Conservation (phyloP, 2,888 invertebrate species). For the Hanleya hanleyi region DNA sequence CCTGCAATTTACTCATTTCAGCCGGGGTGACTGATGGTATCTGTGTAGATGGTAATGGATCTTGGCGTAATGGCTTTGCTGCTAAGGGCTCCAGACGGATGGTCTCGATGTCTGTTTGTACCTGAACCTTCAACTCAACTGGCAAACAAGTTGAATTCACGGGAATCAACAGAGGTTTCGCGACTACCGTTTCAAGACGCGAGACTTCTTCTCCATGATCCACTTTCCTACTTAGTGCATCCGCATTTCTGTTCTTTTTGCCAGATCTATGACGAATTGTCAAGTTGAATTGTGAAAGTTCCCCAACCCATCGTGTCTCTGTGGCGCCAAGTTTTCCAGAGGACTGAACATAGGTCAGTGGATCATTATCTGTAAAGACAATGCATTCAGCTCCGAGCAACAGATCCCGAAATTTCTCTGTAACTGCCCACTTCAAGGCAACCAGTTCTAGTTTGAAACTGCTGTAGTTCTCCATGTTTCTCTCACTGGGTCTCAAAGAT, state of each 20-base stretch:
- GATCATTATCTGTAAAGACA: constrained; percentile 16
- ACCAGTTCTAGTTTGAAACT: constrained; percentile 13
- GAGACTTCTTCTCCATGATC: neutral
- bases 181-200: neutral
- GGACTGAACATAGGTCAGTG: neutral
- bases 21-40: neutral
- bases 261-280: neutral
- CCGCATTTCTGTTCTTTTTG: neutral
- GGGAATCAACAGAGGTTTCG: neutral
- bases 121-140: neutral
- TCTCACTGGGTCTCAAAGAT: constrained; percentile 4
- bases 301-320: neutral
- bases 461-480: constrained; percentile 6
- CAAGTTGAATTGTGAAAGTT: constrained; percentile 3
- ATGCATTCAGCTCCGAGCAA: neutral
- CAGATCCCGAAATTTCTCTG: constrained; percentile 9
- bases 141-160: neutral
- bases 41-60: neutral
- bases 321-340: neutral
- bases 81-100: neutral
- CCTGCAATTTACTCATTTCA: neutral
- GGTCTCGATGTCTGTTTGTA: neutral
- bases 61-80: neutral
- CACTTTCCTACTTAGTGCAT: neutral
- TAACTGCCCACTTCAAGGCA: constrained; percentile 13